These are phyloP conservation scores for Myotis myotis DNA, from an alignment of 2,797 vertebrate genomes.

Conservation along the genomic window DNA sequence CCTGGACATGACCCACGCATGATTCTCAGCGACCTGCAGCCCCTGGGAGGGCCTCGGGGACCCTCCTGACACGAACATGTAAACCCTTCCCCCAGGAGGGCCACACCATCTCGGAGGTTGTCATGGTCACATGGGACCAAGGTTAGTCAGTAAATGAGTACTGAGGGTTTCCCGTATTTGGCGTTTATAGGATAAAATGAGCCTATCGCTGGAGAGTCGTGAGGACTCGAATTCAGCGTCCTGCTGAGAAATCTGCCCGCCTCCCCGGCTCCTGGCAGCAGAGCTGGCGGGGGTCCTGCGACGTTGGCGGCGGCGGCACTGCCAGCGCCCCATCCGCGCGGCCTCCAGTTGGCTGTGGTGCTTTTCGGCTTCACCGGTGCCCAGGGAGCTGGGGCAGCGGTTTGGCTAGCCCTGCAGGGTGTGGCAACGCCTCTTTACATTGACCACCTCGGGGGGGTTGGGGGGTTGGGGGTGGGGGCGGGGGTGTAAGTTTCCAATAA, in stretches of 20 bases:
- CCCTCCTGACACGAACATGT: background rate
- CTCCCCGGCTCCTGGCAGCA: background rate
- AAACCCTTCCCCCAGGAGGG: background rate
- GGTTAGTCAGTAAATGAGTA: background rate
- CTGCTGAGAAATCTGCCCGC: background rate
- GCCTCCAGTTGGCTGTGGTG: background rate
- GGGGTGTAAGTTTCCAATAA: background rate
- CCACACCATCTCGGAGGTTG: too few species aligned
- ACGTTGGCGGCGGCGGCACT: fast-evolving
- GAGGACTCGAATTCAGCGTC: background rate
- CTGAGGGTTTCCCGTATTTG: background rate
- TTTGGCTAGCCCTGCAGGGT: background rate
- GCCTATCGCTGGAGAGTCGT: background rate
- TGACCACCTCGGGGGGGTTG: background rate
- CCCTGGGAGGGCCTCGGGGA: background rate
- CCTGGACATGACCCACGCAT: background rate
- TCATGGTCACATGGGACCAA: background rate
- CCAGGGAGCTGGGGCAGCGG: background rate
- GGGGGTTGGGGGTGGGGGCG: background rate
- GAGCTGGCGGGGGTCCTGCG: background rate
- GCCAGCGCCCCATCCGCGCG: fast-evolving
- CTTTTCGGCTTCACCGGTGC: background rate
- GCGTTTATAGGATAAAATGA: background rate
- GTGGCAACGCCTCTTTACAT: background rate
- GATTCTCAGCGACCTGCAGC: background rate